Percentiles rank a stretch among this genome's conserved stretches.
These are phyloP conservation scores for Temnothorax nylanderi DNA, from an alignment of 1,140 invertebrate genomes.

Conservation along the genomic window DNA sequence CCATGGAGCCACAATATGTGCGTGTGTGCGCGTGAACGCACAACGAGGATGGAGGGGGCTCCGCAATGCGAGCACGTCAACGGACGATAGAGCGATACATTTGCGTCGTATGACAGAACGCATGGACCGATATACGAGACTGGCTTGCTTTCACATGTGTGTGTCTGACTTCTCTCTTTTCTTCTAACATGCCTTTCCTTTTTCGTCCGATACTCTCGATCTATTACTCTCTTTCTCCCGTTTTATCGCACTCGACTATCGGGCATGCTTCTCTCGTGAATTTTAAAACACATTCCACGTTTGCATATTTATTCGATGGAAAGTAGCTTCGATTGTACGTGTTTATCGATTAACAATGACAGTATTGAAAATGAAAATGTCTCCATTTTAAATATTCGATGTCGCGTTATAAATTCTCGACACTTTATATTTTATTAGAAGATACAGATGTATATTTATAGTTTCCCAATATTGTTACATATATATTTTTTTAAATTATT, in stretches of 20 bases:
- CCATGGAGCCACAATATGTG: not conserved
- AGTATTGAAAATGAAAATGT: not conserved
- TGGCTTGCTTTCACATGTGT: constrained; percentile 19
- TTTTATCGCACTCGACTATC: not conserved
- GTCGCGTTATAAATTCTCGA: not conserved
- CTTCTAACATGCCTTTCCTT: not conserved
- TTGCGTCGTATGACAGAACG: constrained; percentile 68
- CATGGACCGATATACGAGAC: constrained; percentile 51
- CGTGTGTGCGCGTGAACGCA: not conserved
- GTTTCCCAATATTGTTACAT: not conserved
- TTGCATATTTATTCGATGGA: constrained; percentile 17
- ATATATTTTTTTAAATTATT: not conserved
- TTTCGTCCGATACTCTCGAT: not conserved
- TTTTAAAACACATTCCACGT: not conserved
- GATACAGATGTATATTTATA: not conserved
- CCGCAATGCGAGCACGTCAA: constrained; percentile 26
- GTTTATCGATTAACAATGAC: constrained; percentile 28
- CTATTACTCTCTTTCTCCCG: not conserved
- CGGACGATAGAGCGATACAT: constrained; percentile 67
- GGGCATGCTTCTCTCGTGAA: not conserved
- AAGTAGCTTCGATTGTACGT: not conserved
- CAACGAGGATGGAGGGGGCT: not conserved
- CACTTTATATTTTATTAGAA: not conserved
- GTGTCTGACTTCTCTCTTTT: not conserved
- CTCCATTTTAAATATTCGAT: not conserved